Evolutionary conservation across 2,888 invertebrate genomes (phyloP), one percentile per base, ranked within the genome.

Genomic region (Lycophotia porphyrea): DNA sequence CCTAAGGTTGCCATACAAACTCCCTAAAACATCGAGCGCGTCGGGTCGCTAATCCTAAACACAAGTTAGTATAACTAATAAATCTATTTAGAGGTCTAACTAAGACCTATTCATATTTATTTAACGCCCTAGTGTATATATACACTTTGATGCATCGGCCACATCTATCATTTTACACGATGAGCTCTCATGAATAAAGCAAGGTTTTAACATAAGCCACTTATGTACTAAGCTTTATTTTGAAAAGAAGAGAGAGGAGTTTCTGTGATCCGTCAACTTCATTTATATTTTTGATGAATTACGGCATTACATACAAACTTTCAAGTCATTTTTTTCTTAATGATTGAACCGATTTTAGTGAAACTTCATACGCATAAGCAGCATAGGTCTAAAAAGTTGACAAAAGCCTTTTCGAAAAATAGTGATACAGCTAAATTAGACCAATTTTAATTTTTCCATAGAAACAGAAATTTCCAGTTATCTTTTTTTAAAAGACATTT

Each of bases 61-160:
- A 58, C 31, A 27, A 49, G 34, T n/a, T 18, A 18, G n/a, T 44
- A 9, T 34, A 61, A 39, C 39, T 42, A 47, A 71, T 81, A 75
- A 61, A 81, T 76, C 71, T 69, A 27, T 71, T 61, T n/a, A 72
- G 34, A n/a, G n/a, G 47, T 61, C 42, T 42, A 13, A 70, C 60
- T 34, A 9, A 60, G 68, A 24, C 15, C n/a, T 36, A 58, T 81
- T 69, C 58, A 58, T 75, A 55, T 69, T 49, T 63, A 63, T 39
- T 52, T 58, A 13, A 52, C 44, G 39, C 27, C 5, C 15, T 39
- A 7, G 15, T 36, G 58, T 60, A 63, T 27, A 61, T 60, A 63
- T 27, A 58, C 67, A 71, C n/a, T 58, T 52, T 81, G 83, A 82
- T 81, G 67, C 73, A 82, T 82, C 42, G 74, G 13, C 31, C 73